These are phyloP conservation scores for Catostomus latipinnis DNA, from an alignment of 2,797 vertebrate species.

Conservation along the genomic window DNA sequence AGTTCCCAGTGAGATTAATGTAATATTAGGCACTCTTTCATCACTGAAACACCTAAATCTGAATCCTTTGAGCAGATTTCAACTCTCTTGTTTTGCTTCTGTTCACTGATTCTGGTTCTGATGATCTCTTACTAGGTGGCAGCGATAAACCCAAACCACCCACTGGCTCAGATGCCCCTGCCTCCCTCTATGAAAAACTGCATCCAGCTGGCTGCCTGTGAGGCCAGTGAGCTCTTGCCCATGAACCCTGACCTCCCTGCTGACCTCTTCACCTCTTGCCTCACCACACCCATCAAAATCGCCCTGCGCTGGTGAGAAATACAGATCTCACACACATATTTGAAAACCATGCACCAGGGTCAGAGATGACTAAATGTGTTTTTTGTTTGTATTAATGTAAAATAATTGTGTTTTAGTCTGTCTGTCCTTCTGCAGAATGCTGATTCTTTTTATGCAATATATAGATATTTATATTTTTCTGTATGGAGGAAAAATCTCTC, in stretches of 20 bases:
- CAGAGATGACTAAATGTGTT: no score
- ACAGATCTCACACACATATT: neutral
- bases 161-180: slow-evolving; percentile 94
- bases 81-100: neutral
- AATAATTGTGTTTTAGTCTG: no score
- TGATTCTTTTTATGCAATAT: no score
- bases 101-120: neutral
- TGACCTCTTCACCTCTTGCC: slow-evolving; percentile 97
- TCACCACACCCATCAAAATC: slow-evolving; percentile 98
- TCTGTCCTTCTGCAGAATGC: no score
- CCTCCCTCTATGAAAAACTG: slow-evolving; percentile 99
- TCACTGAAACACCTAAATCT: no score
- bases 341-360: slow-evolving; percentile 11
- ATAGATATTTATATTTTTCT: no score
- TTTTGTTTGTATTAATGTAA: no score
- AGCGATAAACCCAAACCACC: slow-evolving; percentile 96
- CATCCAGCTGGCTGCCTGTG: slow-evolving; percentile 97
- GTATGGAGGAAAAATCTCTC: no score
- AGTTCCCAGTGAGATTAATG: no score
- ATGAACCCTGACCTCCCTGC: slow-evolving; percentile 98
- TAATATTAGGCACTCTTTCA: no score
- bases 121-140: slow-evolving; percentile 84
- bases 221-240: slow-evolving; percentile 92
- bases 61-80: no score
- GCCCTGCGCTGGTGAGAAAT: slow-evolving; percentile 90